Conservation (phyloP, 2,888 invertebrate species). For the Nomada hirtipes region DNA sequence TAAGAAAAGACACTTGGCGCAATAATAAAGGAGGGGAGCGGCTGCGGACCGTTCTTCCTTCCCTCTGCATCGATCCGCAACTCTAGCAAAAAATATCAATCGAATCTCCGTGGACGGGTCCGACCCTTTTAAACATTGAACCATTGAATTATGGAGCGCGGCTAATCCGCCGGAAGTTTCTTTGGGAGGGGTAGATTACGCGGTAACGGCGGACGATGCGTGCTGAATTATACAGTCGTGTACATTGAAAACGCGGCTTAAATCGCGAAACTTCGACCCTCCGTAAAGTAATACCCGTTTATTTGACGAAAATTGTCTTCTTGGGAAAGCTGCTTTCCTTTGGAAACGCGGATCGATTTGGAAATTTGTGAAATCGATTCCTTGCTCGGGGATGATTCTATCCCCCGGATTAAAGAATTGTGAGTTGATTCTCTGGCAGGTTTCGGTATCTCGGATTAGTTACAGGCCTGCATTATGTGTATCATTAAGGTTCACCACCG, state of each 20-base stretch:
- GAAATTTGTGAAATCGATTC: no score
- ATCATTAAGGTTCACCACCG: conserved; percentile 28
- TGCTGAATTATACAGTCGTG: conserved; percentile 24
- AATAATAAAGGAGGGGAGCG: conserved; percentile 35
- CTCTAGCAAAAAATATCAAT: conserved; percentile 60
- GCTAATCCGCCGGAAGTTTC: conserved; percentile 51
- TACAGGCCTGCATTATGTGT: background rate
- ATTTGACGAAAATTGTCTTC: no score
- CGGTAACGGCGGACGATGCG: conserved; percentile 1
- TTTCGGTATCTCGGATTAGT: background rate
- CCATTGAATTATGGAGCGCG: conserved; percentile 63
- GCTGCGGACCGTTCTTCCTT: background rate
- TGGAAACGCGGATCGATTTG: no score
- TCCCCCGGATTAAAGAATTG: background rate
- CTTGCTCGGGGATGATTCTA: background rate
- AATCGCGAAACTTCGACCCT: background rate
- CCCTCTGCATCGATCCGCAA: background rate
- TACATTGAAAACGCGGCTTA: background rate
- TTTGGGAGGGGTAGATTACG: conserved; percentile 32
- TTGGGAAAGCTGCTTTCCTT: no score
- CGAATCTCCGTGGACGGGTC: conserved; percentile 36
- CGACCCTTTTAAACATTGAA: conserved; percentile 49
- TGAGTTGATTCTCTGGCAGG: background rate
- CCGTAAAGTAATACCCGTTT: no score
- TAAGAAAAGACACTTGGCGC: conserved; percentile 55